These are phyloP conservation scores for Balearica regulorum DNA, from an alignment of 2,797 vertebrate species.

Conservation along the genomic window DNA sequence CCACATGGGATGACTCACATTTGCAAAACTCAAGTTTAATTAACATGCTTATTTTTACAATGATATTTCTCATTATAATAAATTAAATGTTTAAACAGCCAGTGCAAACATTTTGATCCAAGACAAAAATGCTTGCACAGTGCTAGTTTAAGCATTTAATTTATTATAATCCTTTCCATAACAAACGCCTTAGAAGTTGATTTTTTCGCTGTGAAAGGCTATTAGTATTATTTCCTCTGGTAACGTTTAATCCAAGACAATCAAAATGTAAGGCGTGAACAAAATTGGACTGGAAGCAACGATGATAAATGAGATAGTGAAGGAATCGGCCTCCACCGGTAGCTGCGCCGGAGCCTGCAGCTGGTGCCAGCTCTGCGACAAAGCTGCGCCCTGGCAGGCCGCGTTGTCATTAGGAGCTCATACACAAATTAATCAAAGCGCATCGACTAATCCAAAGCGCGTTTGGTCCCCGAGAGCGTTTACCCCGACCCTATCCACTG, in stretches of 20 bases:
- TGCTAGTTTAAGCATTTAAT: conserved; percentile 79
- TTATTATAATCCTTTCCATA: conserved; percentile 79
- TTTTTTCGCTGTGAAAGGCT: conserved; percentile 63
- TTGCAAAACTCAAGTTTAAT: conserved; percentile 75
- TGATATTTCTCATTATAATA: conserved; percentile 77
- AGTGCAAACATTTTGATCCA: conserved; percentile 80
- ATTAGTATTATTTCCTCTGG: conserved; percentile 71
- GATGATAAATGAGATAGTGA: conserved; percentile 34
- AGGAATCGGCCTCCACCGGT: conserved; percentile 8
- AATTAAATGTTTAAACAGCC: conserved; percentile 81
- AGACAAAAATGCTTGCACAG: conserved; percentile 78
- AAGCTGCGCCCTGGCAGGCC: background rate
- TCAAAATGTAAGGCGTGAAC: conserved; percentile 64
- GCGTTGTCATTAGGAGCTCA: background rate
- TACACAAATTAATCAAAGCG: background rate
- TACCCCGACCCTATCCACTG: no score
- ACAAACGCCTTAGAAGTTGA: conserved; percentile 72
- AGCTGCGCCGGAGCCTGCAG: background rate
- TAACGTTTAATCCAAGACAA: conserved; percentile 68
- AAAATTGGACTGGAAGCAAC: conserved; percentile 38
- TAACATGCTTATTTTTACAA: conserved; percentile 76
- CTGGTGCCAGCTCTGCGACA: background rate
- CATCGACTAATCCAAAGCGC: background rate
- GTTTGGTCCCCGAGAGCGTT: fast-evolving
- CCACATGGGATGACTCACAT: conserved; percentile 68